Conservation (phyloP, 2,888 invertebrate genomes). For the Agrotis clavis region DNA sequence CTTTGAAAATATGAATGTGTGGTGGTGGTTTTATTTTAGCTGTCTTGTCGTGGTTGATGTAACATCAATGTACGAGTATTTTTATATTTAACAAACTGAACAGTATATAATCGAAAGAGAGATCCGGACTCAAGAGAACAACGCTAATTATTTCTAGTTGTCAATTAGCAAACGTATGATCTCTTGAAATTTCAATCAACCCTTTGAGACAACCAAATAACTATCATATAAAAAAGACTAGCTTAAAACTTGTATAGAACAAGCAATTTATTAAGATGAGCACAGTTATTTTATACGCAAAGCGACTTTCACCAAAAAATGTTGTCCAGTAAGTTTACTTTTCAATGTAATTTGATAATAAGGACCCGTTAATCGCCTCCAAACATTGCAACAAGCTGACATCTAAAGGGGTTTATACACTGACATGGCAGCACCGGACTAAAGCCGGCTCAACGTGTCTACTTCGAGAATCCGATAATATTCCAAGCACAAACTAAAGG, state of each 20-base stretch:
- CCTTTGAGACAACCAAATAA: no score
- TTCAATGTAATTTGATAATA: background rate
- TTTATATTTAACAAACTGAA: no score
- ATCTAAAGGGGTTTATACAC: conserved; percentile 28
- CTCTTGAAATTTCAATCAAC: no score
- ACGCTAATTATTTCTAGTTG: no score
- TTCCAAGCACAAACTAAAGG: conserved; percentile 31
- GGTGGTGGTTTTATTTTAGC: background rate
- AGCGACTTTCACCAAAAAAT: background rate
- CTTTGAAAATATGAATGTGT: conserved; percentile 5
- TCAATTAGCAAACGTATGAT: no score
- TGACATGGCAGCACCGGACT: conserved; percentile 29
- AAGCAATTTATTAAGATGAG: no score
- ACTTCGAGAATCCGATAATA: conserved; percentile 31
- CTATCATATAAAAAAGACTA: no score
- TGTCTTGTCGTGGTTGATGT: background rate
- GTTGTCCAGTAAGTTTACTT: background rate
- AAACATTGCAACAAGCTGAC: conserved; percentile 25
- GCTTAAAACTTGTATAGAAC: no score
- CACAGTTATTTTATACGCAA: no score
- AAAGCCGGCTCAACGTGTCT: conserved; percentile 34
- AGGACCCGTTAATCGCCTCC: background rate
- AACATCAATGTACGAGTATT: no score
- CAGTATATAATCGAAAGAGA: no score
- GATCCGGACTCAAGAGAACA: no score